Conservation (phyloP, 2,797 vertebrate genomes). For the Peromyscus nudipes region DNA sequence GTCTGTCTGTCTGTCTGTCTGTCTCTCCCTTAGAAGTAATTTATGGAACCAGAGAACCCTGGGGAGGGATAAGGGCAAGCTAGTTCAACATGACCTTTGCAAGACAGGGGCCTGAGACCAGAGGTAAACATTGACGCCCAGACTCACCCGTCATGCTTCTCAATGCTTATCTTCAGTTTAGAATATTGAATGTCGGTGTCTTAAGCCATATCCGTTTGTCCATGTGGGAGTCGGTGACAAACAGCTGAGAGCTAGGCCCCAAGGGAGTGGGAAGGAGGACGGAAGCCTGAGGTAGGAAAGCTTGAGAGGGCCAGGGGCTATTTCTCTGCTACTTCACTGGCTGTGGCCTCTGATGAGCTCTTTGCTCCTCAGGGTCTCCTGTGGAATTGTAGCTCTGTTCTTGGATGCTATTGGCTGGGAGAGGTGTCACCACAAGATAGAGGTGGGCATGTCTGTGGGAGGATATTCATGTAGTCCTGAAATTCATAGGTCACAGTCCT, state of each 20-base stretch:
- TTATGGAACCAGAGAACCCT: background rate
- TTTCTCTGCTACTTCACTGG: background rate
- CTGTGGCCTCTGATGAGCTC: background rate
- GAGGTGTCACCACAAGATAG: background rate
- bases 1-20: background rate
- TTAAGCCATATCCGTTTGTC: background rate
- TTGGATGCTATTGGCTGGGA: background rate
- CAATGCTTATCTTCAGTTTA: background rate
- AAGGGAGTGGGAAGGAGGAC: background rate
- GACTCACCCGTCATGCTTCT: background rate
- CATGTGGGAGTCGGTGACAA: background rate
- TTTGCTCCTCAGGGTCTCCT: background rate
- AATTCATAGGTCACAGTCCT: background rate
- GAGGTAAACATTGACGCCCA: background rate
- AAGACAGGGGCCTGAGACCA: background rate
- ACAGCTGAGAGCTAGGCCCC: background rate
- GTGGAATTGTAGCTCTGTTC: background rate
- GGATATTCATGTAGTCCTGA: background rate
- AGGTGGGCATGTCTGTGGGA: background rate
- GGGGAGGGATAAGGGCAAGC: background rate
- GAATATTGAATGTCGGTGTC: background rate
- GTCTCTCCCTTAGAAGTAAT: background rate
- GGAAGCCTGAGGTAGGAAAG: background rate
- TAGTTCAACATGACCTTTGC: background rate
- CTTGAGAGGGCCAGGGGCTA: background rate